Percentiles rank a stretch among this genome's conserved stretches.
Conservation (phyloP, 2,797 vertebrate species). For the Nannoperca obscura region DNA sequence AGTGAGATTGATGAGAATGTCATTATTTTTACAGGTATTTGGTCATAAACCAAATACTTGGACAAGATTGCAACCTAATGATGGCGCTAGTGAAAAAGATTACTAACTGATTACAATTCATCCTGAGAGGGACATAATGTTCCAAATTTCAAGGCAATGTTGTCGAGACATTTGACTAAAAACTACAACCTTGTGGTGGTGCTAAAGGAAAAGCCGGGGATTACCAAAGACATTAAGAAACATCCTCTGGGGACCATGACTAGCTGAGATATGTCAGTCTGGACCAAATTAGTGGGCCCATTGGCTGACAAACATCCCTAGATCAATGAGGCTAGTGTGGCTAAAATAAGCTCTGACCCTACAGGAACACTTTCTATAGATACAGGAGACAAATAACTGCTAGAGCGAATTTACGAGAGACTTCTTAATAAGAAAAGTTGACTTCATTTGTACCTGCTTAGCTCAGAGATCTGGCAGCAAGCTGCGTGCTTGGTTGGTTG, state of each 20-base stretch:
- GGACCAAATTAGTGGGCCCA: background rate
- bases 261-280: background rate
- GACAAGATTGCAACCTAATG: background rate
- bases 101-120: background rate
- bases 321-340: background rate
- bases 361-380: background rate
- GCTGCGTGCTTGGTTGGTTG: conserved; percentile 40
- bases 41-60: background rate
- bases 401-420: background rate
- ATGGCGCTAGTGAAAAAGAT: background rate
- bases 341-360: background rate
- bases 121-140: background rate
- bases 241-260: background rate
- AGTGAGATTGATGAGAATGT: background rate
- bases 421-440: conserved; percentile 25
- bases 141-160: background rate
- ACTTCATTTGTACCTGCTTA: conserved; percentile 43
- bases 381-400: background rate
- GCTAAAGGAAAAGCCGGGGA: background rate
- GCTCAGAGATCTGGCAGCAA: conserved; percentile 41
- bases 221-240: background rate
- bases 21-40: background rate
- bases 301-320: background rate
- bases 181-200: background rate
- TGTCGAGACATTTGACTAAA: background rate